These are phyloP conservation scores for Taphrorychus bicolor DNA, from an alignment of 2,888 invertebrate genomes.

Conservation along the genomic window DNA sequence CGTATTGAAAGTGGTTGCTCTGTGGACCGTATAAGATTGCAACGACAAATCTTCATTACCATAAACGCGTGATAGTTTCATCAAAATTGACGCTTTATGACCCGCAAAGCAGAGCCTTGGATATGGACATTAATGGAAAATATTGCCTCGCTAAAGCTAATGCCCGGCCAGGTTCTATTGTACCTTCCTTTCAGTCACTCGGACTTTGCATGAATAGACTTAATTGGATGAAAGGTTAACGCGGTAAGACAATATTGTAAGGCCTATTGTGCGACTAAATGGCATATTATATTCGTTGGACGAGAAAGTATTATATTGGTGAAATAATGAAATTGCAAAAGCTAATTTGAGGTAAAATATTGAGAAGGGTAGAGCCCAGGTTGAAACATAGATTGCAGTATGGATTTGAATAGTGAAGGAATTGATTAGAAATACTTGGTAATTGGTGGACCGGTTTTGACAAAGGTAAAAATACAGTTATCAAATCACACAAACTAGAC, in stretches of 20 bases:
- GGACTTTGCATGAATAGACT: background rate
- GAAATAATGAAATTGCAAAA: background rate
- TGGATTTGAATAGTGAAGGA: too few relatives aligned
- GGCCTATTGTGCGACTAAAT: background rate
- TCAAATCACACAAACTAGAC: too few relatives aligned
- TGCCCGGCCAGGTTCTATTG: background rate
- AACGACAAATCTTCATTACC: background rate
- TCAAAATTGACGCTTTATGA: background rate
- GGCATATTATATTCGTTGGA: background rate
- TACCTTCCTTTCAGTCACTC: background rate
- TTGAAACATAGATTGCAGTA: too few relatives aligned
- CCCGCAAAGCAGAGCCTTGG: background rate
- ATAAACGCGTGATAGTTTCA: background rate
- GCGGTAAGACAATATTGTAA: conserved; percentile 4
- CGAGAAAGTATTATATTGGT: background rate
- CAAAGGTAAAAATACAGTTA: too few relatives aligned
- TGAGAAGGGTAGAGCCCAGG: background rate
- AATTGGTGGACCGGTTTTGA: too few relatives aligned
- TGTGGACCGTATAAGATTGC: background rate
- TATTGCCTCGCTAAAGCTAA: background rate
- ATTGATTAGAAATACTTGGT: too few relatives aligned
- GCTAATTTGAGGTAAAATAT: background rate
- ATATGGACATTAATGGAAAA: conserved; percentile 6
- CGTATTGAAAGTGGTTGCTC: background rate
- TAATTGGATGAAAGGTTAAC: background rate